phyloP scores from a whole-genome alignment of 2,797 vertebrate species.

The Sebastes minor region DNA sequence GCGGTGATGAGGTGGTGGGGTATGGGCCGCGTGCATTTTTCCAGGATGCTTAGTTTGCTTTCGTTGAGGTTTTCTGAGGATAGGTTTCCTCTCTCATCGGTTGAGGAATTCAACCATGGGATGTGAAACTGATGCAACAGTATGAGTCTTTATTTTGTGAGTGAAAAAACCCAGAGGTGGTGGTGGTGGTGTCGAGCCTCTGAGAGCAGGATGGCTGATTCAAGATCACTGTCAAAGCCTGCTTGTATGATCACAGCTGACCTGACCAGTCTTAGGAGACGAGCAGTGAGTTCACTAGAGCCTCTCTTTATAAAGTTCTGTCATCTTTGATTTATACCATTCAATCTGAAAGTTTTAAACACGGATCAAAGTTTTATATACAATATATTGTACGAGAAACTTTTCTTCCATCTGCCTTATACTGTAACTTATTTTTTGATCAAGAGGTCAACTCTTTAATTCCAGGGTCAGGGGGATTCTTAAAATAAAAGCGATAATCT shows the following conservation, averaged over 20 bases:
- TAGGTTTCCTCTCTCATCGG: conserved; percentile 44
- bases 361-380: background rate
- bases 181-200: background rate
- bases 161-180: conserved; percentile 21
- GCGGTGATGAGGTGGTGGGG: background rate
- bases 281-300: background rate
- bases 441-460: background rate
- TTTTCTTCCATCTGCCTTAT: background rate
- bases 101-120: conserved; percentile 41
- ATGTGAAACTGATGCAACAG: conserved; percentile 49
- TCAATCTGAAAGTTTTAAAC: conserved; percentile 14
- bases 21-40: conserved; percentile 40
- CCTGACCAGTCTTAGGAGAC: background rate
- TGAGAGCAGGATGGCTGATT: background rate
- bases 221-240: background rate
- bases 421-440: conserved; percentile 7
- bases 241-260: conserved; percentile 7
- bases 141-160: conserved; percentile 37
- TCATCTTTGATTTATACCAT: conserved; percentile 6
- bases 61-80: conserved; percentile 55
- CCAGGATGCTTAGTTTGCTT: conserved; percentile 65
- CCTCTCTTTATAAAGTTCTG: background rate
- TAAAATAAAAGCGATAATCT: conserved; percentile 48
- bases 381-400: background rate
- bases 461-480: conserved; percentile 6